These are phyloP conservation scores for Acleris sparsana DNA, from an alignment of 2,888 invertebrate species.

Conservation along the genomic window DNA sequence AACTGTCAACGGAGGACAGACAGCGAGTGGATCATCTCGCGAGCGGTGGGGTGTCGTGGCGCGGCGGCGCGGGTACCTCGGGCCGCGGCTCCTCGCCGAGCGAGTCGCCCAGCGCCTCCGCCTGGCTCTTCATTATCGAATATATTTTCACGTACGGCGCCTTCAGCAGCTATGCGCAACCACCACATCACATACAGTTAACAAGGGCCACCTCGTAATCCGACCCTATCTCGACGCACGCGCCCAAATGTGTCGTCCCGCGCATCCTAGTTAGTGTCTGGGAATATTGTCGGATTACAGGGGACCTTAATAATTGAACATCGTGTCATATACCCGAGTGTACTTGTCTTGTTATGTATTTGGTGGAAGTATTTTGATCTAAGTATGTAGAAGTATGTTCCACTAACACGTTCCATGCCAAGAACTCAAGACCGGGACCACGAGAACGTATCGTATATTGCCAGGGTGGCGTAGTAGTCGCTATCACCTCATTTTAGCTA, in stretches of 20 bases:
- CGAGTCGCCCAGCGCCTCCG: constrained; percentile 84
- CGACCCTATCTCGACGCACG: constrained; percentile 22
- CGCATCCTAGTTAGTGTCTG: constrained; percentile 3
- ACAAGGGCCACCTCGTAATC: constrained; percentile 33
- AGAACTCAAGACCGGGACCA: too few relatives aligned
- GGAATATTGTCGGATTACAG: constrained; percentile 25
- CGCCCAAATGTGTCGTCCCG: not conserved
- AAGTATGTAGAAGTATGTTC: not conserved
- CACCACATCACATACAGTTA: constrained; percentile 50
- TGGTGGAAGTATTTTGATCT: not conserved
- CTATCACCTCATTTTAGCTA: too few relatives aligned
- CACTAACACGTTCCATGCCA: too few relatives aligned
- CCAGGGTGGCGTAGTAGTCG: too few relatives aligned
- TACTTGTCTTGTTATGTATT: constrained; percentile 17
- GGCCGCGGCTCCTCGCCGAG: constrained; percentile 80
- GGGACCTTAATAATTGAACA: constrained; percentile 4
- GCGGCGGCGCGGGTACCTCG: constrained; percentile 62
- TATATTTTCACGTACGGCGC: constrained; percentile 98
- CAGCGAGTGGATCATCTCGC: too few relatives aligned
- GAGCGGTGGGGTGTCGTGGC: not conserved
- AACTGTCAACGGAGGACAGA: too few relatives aligned
- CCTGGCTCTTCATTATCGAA: constrained; percentile 97
- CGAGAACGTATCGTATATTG: too few relatives aligned
- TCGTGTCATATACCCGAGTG: constrained; percentile 27
- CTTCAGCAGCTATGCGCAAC: constrained; percentile 92